A percentile compares a stretch with the other conserved stretches of the same genome.
phyloP scores from a whole-genome alignment of 2,888 invertebrate genomes.

The Cerastis rubricosa region DNA sequence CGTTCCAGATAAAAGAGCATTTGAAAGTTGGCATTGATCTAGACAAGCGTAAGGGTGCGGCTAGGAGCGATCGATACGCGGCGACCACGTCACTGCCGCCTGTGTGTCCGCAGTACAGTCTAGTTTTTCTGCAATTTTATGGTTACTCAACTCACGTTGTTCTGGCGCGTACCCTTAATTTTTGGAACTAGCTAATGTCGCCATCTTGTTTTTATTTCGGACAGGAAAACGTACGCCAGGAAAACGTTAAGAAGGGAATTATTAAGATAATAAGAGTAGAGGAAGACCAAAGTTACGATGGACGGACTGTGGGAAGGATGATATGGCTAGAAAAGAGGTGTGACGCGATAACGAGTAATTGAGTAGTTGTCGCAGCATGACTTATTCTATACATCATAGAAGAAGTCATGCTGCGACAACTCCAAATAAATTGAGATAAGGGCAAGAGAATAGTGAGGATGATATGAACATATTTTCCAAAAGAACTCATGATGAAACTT shows the following conservation, averaged over 20 bases:
- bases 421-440: neutral
- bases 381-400: no score
- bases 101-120: conserved; percentile 45
- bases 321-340: neutral
- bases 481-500: conserved; percentile 19
- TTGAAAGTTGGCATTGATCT: conserved; percentile 53
- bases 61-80: conserved; percentile 62
- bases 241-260: neutral
- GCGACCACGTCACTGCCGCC: conserved; percentile 60
- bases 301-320: neutral
- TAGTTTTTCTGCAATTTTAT: conserved; percentile 42
- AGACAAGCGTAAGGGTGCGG: conserved; percentile 65
- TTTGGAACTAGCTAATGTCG: neutral
- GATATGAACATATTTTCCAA: neutral
- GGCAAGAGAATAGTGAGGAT: neutral
- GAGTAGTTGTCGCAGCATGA: no score
- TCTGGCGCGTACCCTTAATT: neutral
- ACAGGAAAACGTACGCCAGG: no score
- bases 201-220: neutral
- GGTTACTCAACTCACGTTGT: conserved; percentile 4
- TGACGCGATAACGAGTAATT: neutral
- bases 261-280: neutral
- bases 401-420: neutral
- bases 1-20: conserved; percentile 49
- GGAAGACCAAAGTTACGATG: neutral